Evolutionary conservation across 2,797 vertebrate genomes (phyloP), one percentile per base, ranked within the genome.

Genomic region (Rhynchotus rufescens): DNA sequence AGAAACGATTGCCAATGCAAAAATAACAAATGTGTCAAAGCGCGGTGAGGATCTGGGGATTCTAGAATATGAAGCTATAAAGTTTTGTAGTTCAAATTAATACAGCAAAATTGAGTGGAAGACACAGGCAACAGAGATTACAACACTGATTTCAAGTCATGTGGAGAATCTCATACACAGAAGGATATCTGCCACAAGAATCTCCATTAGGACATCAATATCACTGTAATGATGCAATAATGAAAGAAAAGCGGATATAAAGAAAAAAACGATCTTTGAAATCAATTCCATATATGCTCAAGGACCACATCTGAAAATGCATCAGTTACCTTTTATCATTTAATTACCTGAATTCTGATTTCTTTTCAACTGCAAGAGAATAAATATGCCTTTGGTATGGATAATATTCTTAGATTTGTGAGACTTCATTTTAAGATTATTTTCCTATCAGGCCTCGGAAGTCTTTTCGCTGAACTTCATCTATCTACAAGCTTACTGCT

Each of bases 221-320:
- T 34, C 54, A 69, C 21, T 62, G 3, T 13, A 79, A 57, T 32
- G 7, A 49, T 3, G 22, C 42, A 17, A 26, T 28, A 80, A 67
- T n/a, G 54, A 78, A 72, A 83, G 59, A 75, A 89, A 83, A 51
- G 12, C n/a, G 45, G 26, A 57, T 42, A 73, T 42, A 71, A 68
- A 68, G 62, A 85, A 93, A 89, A 91, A 56, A 56, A 16, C 28
- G 91, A 88, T 45, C 74, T 62, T 79, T 92, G 85, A 73, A 85
- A 83, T 10, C 61, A 76, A 65, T 57, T 57, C 17, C 78, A 85
- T 59, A 62, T 57, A 28, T 8, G 54, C 47, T 12, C 34, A 20
- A 56, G 75, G 56, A 49, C 10, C 47, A 49, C 47, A 49, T 5
- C 45, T 47, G 45, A 47, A 47, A 47, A 47, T 10, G 22, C 22